Percentiles rank a stretch among this genome's conserved stretches.
Conservation (phyloP, 2,888 invertebrate species). For the Laothoe populi region DNA sequence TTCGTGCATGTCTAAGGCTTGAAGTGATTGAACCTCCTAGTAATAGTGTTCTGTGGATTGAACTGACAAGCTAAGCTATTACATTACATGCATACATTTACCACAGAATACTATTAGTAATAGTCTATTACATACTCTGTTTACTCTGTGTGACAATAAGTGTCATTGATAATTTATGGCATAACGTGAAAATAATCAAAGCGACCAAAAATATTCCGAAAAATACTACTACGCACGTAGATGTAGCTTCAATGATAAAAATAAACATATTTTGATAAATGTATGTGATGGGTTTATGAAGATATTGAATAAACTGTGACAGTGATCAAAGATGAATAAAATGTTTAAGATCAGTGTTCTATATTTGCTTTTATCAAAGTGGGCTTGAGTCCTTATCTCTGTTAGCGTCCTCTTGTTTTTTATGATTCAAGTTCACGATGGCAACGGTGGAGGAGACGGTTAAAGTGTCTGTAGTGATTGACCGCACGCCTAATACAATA, state of each 20-base stretch:
- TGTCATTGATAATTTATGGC: constrained; percentile 6
- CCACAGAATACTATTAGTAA: too few species aligned
- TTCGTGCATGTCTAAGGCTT: too few species aligned
- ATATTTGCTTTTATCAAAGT: constrained; percentile 51
- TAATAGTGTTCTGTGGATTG: too few species aligned
- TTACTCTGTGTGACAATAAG: neutral
- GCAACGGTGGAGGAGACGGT: constrained; percentile 73
- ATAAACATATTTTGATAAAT: constrained; percentile 43
- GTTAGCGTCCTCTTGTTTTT: constrained; percentile 54
- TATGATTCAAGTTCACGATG: constrained; percentile 73
- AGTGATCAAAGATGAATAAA: constrained; percentile 47
- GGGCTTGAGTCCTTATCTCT: constrained; percentile 56
- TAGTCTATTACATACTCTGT: too few species aligned
- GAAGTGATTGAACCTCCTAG: too few species aligned
- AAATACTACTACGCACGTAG: constrained; percentile 42
- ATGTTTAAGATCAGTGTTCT: constrained; percentile 41
- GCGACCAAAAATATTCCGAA: constrained; percentile 27
- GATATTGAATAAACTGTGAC: constrained; percentile 30
- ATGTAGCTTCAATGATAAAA: constrained; percentile 39
- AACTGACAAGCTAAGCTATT: too few species aligned
- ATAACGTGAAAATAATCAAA: constrained; percentile 24
- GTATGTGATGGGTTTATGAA: constrained; percentile 30
- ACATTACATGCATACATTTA: too few species aligned
- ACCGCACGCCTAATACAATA: constrained; percentile 67
- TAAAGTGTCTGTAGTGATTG: constrained; percentile 74